Evolutionary conservation across 2,113 vertebrate species (phyloP), one percentile per base, ranked within the genome.

Genomic region (Polypterus senegalus): DNA sequence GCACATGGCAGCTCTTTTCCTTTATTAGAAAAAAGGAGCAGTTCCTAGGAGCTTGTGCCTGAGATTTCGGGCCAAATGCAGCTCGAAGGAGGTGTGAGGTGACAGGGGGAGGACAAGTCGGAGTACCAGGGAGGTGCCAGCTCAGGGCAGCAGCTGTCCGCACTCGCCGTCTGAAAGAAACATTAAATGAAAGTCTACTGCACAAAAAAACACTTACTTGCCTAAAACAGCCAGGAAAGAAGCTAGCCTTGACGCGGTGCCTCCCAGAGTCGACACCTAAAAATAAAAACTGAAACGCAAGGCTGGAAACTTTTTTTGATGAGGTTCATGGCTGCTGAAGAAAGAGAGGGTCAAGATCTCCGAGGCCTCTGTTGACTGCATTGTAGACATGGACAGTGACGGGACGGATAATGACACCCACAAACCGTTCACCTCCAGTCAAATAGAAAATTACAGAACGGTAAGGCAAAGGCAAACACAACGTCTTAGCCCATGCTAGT

Each of bases 361-460:
- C 27, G 27, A 27, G 27, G 27, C 27, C 27, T 27, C 27, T 27
- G 27, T 47, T 46, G 45, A 45, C 43, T 54, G 51, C 51, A 62
- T 44, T 49, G 55, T 62, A 53, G 53, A 79, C 72, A 73, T 69
- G 77, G 87, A 86, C 71, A 71, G 71, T 81, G 74, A 75, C 77
- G 85, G 80, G 74, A 82, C 83, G 81, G 82, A 88, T 81, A 83
- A 88, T 67, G 69, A 92, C 86, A 90, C 83, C 77, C 47, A 79
- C 67, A 83, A 86, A 79, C 82, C 82, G 55, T 86, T 83, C 62
- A 61, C 60, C 49, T 74, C 86, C n/a, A 79, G 83, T 68, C 64
- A 77, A 57, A 81, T 75, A 69, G 90, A 88, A 53, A 81, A 82
- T 86, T 94, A 92, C 79, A 95, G 88, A 79, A 90, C 93, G 92